Evolutionary conservation across 2,113 vertebrate species (phyloP).

Genomic region (Brachyhypopomus gauderio): DNA sequence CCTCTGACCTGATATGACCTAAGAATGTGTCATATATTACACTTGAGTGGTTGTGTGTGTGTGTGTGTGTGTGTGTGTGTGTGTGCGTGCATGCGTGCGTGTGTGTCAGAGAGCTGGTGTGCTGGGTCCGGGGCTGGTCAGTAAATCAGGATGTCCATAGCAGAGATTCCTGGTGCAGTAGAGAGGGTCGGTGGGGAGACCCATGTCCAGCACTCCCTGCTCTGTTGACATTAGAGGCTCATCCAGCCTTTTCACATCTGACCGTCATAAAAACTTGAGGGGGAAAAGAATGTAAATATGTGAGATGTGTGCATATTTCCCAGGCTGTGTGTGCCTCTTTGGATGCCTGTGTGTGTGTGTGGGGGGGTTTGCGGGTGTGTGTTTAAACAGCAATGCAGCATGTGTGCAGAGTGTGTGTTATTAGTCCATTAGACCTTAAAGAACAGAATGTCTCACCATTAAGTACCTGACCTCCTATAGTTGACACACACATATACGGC

Average conservation of each 20-base stretch:
- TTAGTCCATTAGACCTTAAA: neutral
- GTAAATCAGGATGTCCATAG: neutral
- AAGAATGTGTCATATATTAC: neutral
- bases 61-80: neutral
- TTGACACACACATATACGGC: neutral
- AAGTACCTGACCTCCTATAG: neutral
- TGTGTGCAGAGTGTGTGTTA: slow-evolving; percentile 11
- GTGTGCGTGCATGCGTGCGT: neutral
- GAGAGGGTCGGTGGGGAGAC: slow-evolving; percentile 33
- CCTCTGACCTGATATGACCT: neutral
- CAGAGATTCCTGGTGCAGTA: slow-evolving; percentile 51
- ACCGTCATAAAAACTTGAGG: slow-evolving; percentile 41
- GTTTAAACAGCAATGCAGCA: neutral
- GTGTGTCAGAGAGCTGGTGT: neutral
- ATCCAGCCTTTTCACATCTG: slow-evolving; percentile 58
- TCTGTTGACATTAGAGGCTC: slow-evolving; percentile 59
- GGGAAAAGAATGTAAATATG: slow-evolving; percentile 35
- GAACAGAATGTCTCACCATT: neutral
- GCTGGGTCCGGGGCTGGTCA: neutral
- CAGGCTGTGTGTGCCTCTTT: slow-evolving; percentile 30
- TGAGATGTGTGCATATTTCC: slow-evolving; percentile 6
- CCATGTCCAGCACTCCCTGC: slow-evolving; percentile 30
- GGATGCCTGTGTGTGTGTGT: slow-evolving; percentile 14
- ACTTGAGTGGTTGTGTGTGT: neutral
- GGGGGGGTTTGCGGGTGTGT: slow-evolving; percentile 20